Conservation (phyloP, 2,888 invertebrate genomes). For the Tuta absoluta region DNA sequence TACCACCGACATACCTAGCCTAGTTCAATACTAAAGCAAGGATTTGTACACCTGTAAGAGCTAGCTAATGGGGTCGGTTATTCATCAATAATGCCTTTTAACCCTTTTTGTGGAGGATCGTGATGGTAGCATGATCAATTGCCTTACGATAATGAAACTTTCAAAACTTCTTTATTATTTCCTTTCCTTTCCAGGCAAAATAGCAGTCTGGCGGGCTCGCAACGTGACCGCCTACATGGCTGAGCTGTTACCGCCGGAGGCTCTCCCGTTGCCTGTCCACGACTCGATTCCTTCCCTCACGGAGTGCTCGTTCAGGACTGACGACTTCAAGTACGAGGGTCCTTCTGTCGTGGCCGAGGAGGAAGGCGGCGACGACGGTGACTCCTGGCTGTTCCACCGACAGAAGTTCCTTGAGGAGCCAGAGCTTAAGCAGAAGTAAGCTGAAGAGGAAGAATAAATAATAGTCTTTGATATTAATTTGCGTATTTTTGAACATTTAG, state of each 20-base stretch:
- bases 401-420: conserved; percentile 71
- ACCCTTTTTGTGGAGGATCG: no score
- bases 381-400: conserved; percentile 71
- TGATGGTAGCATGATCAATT: no score
- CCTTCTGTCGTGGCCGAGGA: conserved; percentile 59
- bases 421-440: conserved; percentile 43
- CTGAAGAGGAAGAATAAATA: background rate
- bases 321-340: conserved; percentile 69
- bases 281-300: conserved; percentile 83
- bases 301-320: conserved; percentile 59
- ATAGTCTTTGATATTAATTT: background rate
- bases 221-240: conserved; percentile 85
- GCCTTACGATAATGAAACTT: no score
- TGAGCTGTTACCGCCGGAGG: conserved; percentile 86
- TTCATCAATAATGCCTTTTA: no score
- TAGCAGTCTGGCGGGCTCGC: conserved; percentile 86
- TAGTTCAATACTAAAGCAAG: no score
- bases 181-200: conserved; percentile 52
- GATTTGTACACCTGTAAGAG: no score
- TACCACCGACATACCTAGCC: no score
- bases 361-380: conserved; percentile 67
- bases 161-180: background rate
- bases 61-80: no score
- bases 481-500: no score
- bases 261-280: conserved; percentile 83